Conservation (phyloP, 2,113 vertebrate genomes). For the Lophochroa leadbeateri region DNA sequence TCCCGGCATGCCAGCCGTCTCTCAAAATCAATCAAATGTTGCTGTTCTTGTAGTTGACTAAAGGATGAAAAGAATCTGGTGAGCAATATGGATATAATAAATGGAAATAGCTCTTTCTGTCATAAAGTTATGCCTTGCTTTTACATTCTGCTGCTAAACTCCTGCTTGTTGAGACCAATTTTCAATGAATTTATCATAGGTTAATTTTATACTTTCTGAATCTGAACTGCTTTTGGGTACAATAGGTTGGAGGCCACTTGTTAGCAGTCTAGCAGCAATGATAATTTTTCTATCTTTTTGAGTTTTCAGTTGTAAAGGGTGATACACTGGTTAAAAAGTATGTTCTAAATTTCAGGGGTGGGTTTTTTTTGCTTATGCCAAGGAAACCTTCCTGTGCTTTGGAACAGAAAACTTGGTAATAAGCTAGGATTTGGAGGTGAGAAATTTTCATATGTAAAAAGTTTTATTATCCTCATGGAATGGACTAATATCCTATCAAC, state of each 20-base stretch:
- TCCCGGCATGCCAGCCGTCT: background rate
- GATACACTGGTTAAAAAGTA: background rate
- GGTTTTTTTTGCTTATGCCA: background rate
- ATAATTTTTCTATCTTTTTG: background rate
- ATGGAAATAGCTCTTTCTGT: background rate
- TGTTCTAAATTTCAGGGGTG: background rate
- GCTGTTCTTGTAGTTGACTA: background rate
- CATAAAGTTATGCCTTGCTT: background rate
- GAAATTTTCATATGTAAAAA: background rate
- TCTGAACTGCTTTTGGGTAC: background rate
- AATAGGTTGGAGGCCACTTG: background rate
- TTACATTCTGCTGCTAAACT: background rate
- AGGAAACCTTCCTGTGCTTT: background rate
- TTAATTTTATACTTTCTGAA: background rate
- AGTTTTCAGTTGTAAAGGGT: background rate
- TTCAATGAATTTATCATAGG: background rate
- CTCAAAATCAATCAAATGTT: background rate
- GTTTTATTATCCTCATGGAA: background rate
- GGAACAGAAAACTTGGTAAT: background rate
- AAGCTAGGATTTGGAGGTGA: background rate
- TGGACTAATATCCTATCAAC: background rate
- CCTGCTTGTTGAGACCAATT: background rate
- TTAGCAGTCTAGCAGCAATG: background rate
- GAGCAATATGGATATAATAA: background rate
- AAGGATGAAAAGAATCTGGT: background rate